Base-by-base conservation (phyloP, 2,113 vertebrate genomes). In the Scomber colias region DNA sequence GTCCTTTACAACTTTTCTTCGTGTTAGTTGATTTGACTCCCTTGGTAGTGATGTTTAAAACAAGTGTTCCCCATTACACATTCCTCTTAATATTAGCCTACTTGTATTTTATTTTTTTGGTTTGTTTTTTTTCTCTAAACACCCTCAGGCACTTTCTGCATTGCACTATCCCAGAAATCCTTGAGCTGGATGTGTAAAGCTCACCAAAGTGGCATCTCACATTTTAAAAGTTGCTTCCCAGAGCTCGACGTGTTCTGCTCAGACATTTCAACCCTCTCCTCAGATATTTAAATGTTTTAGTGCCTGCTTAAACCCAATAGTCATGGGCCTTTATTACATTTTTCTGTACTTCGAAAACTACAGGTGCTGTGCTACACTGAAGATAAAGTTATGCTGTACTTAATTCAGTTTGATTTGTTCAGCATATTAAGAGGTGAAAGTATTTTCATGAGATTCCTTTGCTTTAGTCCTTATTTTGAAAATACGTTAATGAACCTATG, bases 221-320 rank as follows among this genome's bases (percentile, higher is more conserved):
- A 30, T 64, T 87, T 71, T 87, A 44, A 82, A 79, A 49, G 48
- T 5, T 10, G 15, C 12, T 0, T 85, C 68, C 74, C 63, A 17
- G 19, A 50, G 69, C 69, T 82, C 62, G 69, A n/a, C 48, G 19
- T 57, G 71, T 75, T 77, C 71, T 67, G 62, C 59, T 70, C 70
- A 82, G 62, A 54, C 83, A 54, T 81, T 81, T 84, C 59, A 82
- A 59, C 81, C 66, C 11, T 60, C 31, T 67, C 73, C 60, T n/a
- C 53, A 44, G 82, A 71, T 82, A 75, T 69, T 48, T 85, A 71
- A 86, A 86, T 89, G 86, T 87, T 90, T 87, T 48, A 88, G 54
- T 8, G 30, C 56, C 40, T 75, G 49, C n/a, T 75, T 24, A 62
- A 81, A 77, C 17, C 51, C 60, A 60, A 12, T 19, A 9, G 9